Conservation (phyloP, 2,113 vertebrate genomes). For the Oxygymnocypris stewartii region DNA sequence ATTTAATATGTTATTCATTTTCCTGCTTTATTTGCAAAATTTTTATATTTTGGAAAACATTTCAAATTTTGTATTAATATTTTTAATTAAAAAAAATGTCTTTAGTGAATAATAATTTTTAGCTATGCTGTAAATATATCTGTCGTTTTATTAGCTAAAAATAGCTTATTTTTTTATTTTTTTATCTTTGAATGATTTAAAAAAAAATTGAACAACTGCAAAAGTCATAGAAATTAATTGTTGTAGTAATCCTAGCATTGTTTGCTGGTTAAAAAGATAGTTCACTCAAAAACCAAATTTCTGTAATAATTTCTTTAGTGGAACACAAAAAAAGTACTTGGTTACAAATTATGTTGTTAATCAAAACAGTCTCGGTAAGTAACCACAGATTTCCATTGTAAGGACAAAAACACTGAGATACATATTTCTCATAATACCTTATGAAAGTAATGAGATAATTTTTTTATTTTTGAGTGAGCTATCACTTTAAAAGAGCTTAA, state of each 20-base stretch:
- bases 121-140: no score
- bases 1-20: no score
- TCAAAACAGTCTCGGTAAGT: neutral
- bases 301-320: no score
- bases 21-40: no score
- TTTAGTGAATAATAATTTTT: neutral
- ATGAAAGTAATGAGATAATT: neutral
- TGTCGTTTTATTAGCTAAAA: neutral
- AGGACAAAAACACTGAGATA: no score
- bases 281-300: neutral
- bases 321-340: neutral
- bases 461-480: neutral
- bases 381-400: neutral
- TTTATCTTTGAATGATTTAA: neutral
- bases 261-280: neutral
- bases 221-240: neutral
- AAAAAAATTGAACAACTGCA: neutral
- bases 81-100: no score
- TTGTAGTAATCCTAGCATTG: neutral
- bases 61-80: no score
- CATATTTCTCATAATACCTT: neutral
- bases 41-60: no score
- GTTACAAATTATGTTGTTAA: neutral
- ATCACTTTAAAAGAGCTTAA: neutral
- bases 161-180: neutral